Conservation (phyloP, 1,140 invertebrate genomes). For the Diorhabda sublineata region DNA sequence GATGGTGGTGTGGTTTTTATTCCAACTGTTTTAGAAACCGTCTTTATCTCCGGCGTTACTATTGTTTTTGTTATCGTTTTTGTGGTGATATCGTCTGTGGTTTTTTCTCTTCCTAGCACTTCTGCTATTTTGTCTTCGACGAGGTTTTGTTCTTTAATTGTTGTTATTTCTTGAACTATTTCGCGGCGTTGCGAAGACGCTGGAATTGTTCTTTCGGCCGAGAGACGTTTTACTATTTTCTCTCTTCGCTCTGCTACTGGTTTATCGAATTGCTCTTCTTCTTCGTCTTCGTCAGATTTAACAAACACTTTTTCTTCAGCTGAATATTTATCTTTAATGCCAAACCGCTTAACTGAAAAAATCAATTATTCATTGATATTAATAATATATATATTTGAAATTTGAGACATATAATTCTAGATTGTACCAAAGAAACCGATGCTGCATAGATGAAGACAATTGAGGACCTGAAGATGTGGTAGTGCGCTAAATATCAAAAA, state of each 20-base stretch:
- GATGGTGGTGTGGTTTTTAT: constrained; percentile 35
- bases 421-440: no score
- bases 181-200: constrained; percentile 64
- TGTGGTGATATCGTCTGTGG: constrained; percentile 32
- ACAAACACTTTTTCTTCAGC: constrained; percentile 67
- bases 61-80: constrained; percentile 20
- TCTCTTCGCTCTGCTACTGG: constrained; percentile 64
- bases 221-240: constrained; percentile 66
- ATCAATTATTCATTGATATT: background rate
- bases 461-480: no score
- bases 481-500: no score
- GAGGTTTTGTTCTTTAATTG: constrained; percentile 63
- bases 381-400: background rate
- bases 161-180: constrained; percentile 62
- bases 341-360: background rate
- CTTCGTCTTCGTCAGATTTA: constrained; percentile 54
- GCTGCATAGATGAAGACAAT: no score
- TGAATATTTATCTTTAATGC: constrained; percentile 56
- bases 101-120: constrained; percentile 52
- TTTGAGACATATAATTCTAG: no score
- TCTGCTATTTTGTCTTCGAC: constrained; percentile 57
- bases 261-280: constrained; percentile 63
- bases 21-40: constrained; percentile 33
- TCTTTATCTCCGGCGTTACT: constrained; percentile 19
- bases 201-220: constrained; percentile 59